A percentile compares a stretch with the other conserved stretches of the same genome.
Conservation (phyloP, 2,797 vertebrate species). For the Enteromius viviparus region DNA sequence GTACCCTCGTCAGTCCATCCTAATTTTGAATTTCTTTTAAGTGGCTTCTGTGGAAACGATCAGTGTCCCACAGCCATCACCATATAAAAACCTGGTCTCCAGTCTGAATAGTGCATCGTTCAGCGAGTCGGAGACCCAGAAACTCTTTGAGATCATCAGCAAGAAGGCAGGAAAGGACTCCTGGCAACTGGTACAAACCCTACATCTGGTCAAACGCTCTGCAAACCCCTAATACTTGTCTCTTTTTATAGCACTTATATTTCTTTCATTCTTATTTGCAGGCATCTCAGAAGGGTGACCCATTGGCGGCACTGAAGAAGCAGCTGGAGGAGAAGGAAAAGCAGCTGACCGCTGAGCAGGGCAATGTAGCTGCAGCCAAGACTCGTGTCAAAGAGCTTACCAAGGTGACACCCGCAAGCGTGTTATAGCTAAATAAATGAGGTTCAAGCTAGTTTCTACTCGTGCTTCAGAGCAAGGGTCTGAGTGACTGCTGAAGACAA, state of each 20-base stretch:
- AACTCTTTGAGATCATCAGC: slow-evolving; percentile 83
- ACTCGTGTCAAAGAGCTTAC: slow-evolving; percentile 81
- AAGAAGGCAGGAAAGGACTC: slow-evolving; percentile 83
- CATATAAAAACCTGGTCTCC: slow-evolving; percentile 81
- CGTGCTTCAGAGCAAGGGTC: neutral
- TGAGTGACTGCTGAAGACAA: neutral
- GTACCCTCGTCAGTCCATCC: neutral
- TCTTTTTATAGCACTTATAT: neutral
- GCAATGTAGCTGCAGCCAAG: slow-evolving; percentile 74
- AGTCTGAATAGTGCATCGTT: slow-evolving; percentile 79
- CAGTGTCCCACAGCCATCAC: slow-evolving; percentile 73
- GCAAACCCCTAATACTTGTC: neutral
- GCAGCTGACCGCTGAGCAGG: slow-evolving; percentile 80
- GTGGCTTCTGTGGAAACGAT: slow-evolving; percentile 58
- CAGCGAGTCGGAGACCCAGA: slow-evolving; percentile 81
- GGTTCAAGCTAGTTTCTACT: neutral
- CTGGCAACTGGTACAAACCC: slow-evolving; percentile 83
- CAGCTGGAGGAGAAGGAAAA: slow-evolving; percentile 91
- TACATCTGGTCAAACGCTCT: neutral
- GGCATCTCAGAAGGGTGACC: slow-evolving; percentile 87
- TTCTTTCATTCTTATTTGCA: slow-evolving; percentile 51
- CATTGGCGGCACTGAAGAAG: slow-evolving; percentile 79
- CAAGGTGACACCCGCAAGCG: slow-evolving; percentile 74
- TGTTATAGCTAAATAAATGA: neutral
- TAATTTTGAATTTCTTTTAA: slow-evolving; percentile 13